phyloP scores from a whole-genome alignment of 2,113 vertebrate species.

The Corydoras sp. region DNA sequence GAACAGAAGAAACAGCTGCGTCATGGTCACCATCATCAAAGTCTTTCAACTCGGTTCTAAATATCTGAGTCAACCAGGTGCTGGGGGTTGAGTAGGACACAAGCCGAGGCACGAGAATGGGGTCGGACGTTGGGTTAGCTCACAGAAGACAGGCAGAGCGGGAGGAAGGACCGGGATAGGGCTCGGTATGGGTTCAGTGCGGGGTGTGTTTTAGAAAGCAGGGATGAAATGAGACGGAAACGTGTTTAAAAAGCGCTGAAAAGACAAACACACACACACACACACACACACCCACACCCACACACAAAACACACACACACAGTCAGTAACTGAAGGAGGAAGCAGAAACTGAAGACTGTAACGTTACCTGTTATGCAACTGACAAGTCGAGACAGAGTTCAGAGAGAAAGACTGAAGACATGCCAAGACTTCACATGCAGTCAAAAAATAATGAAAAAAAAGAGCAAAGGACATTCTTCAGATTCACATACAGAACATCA shows the following conservation, averaged over 20 bases:
- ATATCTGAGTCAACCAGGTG: too few species aligned
- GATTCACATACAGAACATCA: neutral
- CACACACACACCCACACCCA: neutral
- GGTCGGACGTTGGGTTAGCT: too few species aligned
- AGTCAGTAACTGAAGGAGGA: constrained; percentile 3
- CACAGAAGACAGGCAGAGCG: neutral
- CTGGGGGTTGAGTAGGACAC: too few species aligned
- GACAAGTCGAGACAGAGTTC: constrained; percentile 32
- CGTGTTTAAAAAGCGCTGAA: constrained; percentile 2
- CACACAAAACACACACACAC: neutral
- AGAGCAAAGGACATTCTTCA: neutral
- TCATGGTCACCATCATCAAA: neutral
- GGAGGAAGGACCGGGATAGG: constrained; percentile 26
- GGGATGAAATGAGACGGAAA: constrained; percentile 7
- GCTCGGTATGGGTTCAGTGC: too few species aligned
- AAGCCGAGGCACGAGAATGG: too few species aligned
- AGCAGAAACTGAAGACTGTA: constrained; percentile 40
- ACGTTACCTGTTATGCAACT: constrained; percentile 42
- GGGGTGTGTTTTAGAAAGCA: too few species aligned
- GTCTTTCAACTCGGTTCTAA: too few species aligned
- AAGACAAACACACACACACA: neutral
- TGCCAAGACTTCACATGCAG: neutral
- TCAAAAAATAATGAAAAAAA: neutral
- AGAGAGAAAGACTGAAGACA: constrained; percentile 20
- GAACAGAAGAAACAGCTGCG: neutral